Percentiles rank a stretch among this genome's conserved stretches.
Conservation (phyloP, 2,888 invertebrate genomes). For the Mayetiola destructor region DNA sequence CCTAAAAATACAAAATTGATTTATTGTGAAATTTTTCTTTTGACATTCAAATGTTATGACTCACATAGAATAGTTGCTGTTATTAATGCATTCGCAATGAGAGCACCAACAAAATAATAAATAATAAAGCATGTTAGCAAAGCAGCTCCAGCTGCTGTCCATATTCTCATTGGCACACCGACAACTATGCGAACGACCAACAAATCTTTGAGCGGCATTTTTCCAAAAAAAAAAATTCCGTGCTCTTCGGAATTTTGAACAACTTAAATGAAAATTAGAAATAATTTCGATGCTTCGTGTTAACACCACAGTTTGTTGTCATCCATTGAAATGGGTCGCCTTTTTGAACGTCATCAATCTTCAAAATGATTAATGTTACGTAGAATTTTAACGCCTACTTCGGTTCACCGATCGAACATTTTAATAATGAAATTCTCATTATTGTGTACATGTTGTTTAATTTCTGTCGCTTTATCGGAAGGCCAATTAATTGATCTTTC, state of each 20-base stretch:
- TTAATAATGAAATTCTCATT: no score
- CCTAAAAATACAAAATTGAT: slow-evolving; percentile 38
- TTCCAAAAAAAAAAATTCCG: neutral
- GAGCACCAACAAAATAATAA: slow-evolving; percentile 71
- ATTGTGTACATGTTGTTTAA: no score
- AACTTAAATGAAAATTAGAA: neutral
- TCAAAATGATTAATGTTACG: no score
- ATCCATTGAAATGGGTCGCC: no score
- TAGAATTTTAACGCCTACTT: no score
- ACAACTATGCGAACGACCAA: slow-evolving; percentile 19
- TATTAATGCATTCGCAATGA: slow-evolving; percentile 55
- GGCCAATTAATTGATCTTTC: no score
- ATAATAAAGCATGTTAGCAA: slow-evolving; percentile 59
- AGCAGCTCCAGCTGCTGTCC: slow-evolving; percentile 61
- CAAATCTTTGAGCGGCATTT: slow-evolving; percentile 18
- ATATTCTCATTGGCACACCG: slow-evolving; percentile 41
- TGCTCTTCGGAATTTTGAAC: neutral
- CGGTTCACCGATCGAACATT: no score
- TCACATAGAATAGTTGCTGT: slow-evolving; percentile 57
- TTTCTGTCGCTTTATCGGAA: no score
- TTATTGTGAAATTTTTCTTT: neutral
- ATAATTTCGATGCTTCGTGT: neutral
- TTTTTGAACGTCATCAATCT: no score
- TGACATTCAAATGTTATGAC: slow-evolving; percentile 18
- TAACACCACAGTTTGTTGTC: no score